Evolutionary conservation across 2,888 invertebrate species (phyloP).

Genomic region (Aricia artaxerxes): DNA sequence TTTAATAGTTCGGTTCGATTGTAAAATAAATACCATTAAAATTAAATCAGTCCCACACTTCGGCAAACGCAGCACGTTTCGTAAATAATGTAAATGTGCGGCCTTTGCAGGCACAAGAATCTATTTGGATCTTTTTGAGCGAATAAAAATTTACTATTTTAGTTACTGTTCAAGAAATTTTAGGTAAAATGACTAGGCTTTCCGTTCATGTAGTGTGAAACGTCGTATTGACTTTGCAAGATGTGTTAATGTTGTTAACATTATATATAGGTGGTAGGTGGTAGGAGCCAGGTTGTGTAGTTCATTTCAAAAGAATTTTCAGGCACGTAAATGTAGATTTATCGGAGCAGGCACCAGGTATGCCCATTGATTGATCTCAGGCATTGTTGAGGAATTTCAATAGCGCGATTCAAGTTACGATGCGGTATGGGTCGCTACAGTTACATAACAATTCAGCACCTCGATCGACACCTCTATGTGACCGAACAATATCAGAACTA

Average conservation of each 20-base stretch:
- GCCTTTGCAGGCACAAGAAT: constrained; percentile 30
- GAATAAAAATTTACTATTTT: neutral
- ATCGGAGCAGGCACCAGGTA: neutral
- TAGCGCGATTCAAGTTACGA: constrained; percentile 18
- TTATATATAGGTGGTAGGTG: neutral
- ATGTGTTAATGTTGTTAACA: no score
- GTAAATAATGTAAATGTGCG: constrained; percentile 34
- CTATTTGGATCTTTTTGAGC: neutral
- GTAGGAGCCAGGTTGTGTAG: neutral
- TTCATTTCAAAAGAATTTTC: neutral
- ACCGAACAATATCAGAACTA: neutral
- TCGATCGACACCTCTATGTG: constrained; percentile 8
- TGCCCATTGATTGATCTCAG: neutral
- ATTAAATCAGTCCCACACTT: constrained; percentile 32
- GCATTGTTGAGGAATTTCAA: constrained; percentile 2
- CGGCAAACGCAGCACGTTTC: constrained; percentile 27
- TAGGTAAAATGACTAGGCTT: no score
- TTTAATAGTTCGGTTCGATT: constrained; percentile 14
- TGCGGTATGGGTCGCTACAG: neutral
- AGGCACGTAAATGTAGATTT: constrained; percentile 10
- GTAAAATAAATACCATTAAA: constrained; percentile 26
- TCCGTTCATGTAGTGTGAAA: no score
- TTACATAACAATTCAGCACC: constrained; percentile 6
- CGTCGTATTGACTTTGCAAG: no score
- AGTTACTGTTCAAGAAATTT: no score